Base-by-base conservation (phyloP, 2,888 invertebrate species). In the Ichneumoninae sp. region DNA sequence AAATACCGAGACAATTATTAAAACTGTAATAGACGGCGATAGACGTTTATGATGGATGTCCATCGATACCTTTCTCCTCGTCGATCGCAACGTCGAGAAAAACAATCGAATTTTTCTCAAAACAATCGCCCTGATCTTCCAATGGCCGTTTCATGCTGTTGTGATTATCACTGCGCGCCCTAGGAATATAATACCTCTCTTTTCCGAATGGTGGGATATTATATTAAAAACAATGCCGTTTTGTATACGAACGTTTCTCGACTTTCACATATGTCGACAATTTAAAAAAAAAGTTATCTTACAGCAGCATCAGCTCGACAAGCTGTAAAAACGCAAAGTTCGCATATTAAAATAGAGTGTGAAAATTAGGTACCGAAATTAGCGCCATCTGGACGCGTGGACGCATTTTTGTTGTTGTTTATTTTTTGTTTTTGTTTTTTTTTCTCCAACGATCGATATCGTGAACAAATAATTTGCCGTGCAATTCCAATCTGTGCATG, bases 81-180 rank as follows among this genome's bases (percentile, higher is more conserved):
- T 95, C 96, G 89, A 97, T 95, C 88, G 94, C 94, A 85, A 97
- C 95, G 92, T 97, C 97, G 85, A 97, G 94, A 93, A 95, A 97
- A 71, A 97, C 97, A 83, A 96, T 93, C 3, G 96, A 96, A 94
- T 96, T 96, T 7, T 88, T 88, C 36, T 88, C 65, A 26, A 47
- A 75, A n/a, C 33, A 73, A 83, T 76, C 79, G 60, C 7, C 79
- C 33, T 70, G 73, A 76, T 90, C 84, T 44, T 86, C 86, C 47
- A 88, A 80, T 3, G 88, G 87, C 63, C 88, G 87, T 77, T 88
- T 89, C 91, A 91, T 91, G 26, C 81, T 85, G 52, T 77, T 47
- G 22, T 33, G 30, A 68, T 74, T 10, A n/a, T 22, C 8, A 47
- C 47, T 63, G 8, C 3, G 8, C 3, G 47, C 44, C 57, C 4